phyloP scores from a whole-genome alignment of 2,888 invertebrate species.

The Noctuana brunneofusca region DNA sequence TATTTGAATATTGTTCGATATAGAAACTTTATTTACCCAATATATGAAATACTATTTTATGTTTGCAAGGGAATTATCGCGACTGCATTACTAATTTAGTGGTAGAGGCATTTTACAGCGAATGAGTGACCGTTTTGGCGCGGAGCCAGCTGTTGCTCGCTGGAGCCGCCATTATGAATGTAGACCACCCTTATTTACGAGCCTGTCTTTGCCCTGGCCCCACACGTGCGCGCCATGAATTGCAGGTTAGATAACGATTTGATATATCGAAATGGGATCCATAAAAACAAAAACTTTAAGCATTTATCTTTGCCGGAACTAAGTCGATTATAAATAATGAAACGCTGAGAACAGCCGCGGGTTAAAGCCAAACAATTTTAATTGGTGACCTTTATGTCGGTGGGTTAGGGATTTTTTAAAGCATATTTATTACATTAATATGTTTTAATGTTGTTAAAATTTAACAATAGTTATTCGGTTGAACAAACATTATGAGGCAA shows the following conservation, averaged over 20 bases:
- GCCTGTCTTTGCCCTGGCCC: conserved; percentile 11
- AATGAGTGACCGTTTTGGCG: conserved; percentile 25
- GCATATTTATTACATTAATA: too few relatives aligned
- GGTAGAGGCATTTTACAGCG: conserved; percentile 14
- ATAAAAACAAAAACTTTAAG: not conserved
- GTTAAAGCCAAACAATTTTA: too few relatives aligned
- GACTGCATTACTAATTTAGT: conserved; percentile 31
- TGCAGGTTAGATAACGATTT: conserved; percentile 29
- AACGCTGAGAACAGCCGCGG: too few relatives aligned
- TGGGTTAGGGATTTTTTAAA: too few relatives aligned
- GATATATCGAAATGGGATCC: conserved; percentile 14
- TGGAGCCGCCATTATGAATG: conserved; percentile 12
- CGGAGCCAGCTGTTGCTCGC: conserved; percentile 13
- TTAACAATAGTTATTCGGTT: too few relatives aligned
- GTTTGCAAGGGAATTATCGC: conserved; percentile 14
- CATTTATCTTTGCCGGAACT: not conserved
- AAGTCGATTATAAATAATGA: not conserved
- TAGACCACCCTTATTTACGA: conserved; percentile 26
- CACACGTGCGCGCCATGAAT: conserved; percentile 15
- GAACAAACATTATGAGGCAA: too few relatives aligned
- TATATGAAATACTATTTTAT: too few relatives aligned
- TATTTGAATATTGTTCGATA: too few relatives aligned
- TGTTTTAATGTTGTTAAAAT: too few relatives aligned
- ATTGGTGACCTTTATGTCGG: too few relatives aligned
- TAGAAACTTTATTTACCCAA: too few relatives aligned